These are phyloP conservation scores for Drosophila ogumai DNA, from an alignment of 1,140 invertebrate genomes.

Conservation along the genomic window DNA sequence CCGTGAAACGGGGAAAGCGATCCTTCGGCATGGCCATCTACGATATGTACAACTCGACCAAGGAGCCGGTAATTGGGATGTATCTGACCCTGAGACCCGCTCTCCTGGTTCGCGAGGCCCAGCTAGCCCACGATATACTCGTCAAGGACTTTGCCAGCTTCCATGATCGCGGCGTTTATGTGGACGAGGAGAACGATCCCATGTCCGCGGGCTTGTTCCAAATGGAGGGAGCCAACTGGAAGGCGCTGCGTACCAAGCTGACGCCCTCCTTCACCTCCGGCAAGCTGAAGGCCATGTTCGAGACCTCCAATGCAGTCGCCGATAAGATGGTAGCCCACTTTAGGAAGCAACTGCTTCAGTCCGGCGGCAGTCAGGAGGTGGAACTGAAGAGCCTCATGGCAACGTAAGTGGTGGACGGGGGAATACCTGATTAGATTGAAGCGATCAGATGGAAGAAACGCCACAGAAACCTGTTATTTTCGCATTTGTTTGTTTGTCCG, in stretches of 20 bases:
- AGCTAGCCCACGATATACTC: conserved; percentile 84
- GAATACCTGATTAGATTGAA: neutral
- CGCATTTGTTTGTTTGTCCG: neutral
- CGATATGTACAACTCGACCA: conserved; percentile 63
- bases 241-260: conserved; percentile 85
- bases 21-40: conserved; percentile 73
- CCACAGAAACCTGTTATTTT: conserved; percentile 4
- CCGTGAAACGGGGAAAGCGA: conserved; percentile 38
- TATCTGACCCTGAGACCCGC: conserved; percentile 78
- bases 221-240: conserved; percentile 85
- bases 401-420: conserved; percentile 41
- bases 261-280: conserved; percentile 87
- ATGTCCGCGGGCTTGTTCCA: conserved; percentile 84
- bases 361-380: conserved; percentile 40
- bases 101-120: conserved; percentile 85
- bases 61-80: conserved; percentile 70
- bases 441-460: neutral
- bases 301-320: conserved; percentile 83
- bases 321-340: conserved; percentile 75
- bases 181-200: conserved; percentile 78
- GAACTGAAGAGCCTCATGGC: conserved; percentile 65
- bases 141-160: conserved; percentile 85
- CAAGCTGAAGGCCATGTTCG: conserved; percentile 87
- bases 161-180: conserved; percentile 84
- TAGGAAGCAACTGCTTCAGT: conserved; percentile 31